Base-by-base conservation (phyloP, 2,888 invertebrate genomes). In the Phengaris arion region DNA sequence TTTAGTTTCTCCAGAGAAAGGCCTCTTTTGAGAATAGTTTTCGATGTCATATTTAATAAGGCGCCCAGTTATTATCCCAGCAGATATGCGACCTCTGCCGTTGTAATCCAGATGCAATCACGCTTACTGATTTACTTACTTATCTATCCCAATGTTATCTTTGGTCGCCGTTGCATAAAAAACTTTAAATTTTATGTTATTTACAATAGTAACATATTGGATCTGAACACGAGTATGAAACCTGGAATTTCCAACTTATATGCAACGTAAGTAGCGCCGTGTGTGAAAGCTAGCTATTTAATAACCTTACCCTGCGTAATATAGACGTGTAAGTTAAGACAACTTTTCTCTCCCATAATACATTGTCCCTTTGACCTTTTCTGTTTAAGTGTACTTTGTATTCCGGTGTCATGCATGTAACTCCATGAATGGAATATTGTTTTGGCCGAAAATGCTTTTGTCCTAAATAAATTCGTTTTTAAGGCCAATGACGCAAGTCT, bases 301-400 rank as follows among this genome's bases (percentile, higher is more conserved):
- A 64, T 64, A 64, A 64, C 35, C 64, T 64, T 64, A 35, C 35
- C 64, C 64, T 45, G 13, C 13, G 64, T 64, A 22, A 59, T 59
- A 59, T 22, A 4, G 22, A 59, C 52, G 59, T 59, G 64, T 45
- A 64, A 64, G 13, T 64, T 45, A 64, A 12, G 64, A 35, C 35
- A 13, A 64, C 59, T 64, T 35, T 48, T 64, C 64, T 35, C 64
- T 45, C 35, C 64, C 59, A 64, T 64, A 64, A 64, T 22, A 64
- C 35, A 64, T 64, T 64, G 64, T 64, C 64, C 64, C 35, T 64
- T 64, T 64, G 45, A 64, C 64, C 64, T 64, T 64, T 35, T 64
- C 35, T 64, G 12, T 13, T 35, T 64, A 64, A 13, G 35, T 45
- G 64, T 13, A 64, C 64, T 64, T 45, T 6, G 64, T 64, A 64